These are phyloP conservation scores for Epirrhoe tristata DNA, from an alignment of 2,888 invertebrate genomes.

Conservation along the genomic window DNA sequence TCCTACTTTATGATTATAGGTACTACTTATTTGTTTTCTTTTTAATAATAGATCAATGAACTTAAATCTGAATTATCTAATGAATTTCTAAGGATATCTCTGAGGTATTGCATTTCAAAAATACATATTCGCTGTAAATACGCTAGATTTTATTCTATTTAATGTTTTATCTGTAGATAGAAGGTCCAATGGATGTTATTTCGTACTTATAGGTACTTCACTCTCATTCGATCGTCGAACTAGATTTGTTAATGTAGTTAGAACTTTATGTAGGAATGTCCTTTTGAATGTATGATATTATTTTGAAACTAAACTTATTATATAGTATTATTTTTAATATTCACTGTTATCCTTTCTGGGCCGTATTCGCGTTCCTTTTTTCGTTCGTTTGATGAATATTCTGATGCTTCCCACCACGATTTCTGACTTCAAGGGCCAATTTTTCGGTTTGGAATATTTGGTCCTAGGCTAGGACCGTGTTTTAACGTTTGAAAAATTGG, in stretches of 20 bases:
- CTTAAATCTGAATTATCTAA: constrained; percentile 14
- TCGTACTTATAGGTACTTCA: constrained; percentile 43
- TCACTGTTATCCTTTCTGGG: too few species aligned
- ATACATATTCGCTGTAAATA: constrained; percentile 62
- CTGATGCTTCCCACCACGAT: too few species aligned
- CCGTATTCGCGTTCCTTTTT: too few species aligned
- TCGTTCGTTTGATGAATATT: too few species aligned
- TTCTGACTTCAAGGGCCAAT: too few species aligned
- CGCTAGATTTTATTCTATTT: constrained; percentile 42
- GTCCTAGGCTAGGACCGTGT: too few species aligned
- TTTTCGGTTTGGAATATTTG: too few species aligned
- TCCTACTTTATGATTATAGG: background rate
- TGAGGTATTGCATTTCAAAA: constrained; percentile 25
- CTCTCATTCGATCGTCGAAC: constrained; percentile 28
- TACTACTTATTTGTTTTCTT: background rate
- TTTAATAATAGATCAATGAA: constrained; percentile 7
- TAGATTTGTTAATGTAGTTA: constrained; percentile 22
- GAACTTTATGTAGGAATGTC: background rate
- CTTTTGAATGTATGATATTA: background rate
- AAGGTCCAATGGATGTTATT: constrained; percentile 59
- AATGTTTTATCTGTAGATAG: constrained; percentile 56
- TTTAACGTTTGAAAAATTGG: too few species aligned
- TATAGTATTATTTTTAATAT: too few species aligned
- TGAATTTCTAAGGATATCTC: constrained; percentile 26
- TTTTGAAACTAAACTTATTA: background rate